Percentiles rank a stretch among this genome's conserved stretches.
Conservation (phyloP, 2,888 invertebrate species). For the Taenaris catops region DNA sequence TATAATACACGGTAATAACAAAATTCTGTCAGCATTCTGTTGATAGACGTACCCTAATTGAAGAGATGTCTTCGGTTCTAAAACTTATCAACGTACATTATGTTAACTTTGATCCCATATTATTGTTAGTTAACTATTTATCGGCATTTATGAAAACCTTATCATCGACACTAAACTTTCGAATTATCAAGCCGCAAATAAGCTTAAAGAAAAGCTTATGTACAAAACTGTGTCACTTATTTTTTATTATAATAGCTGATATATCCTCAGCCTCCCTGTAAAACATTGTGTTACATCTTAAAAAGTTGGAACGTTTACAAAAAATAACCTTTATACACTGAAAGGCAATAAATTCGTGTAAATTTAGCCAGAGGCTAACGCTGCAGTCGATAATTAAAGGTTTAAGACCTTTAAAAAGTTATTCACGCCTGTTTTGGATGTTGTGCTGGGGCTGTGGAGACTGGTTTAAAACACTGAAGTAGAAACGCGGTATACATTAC, state of each 20-base stretch:
- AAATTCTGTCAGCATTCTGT: no score
- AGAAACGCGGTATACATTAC: slow-evolving; percentile 94
- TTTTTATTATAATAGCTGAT: slow-evolving; percentile 1
- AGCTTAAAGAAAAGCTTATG: not conserved
- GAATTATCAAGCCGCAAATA: not conserved
- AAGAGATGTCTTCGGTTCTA: slow-evolving; percentile 16
- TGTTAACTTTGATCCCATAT: slow-evolving; percentile 66
- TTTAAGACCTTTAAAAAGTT: slow-evolving; percentile 6
- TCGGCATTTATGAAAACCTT: slow-evolving; percentile 8
- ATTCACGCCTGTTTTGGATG: slow-evolving; percentile 85
- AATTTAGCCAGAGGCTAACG: slow-evolving; percentile 13
- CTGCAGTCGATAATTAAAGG: slow-evolving; percentile 10
- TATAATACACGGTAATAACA: no score
- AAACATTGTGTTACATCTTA: slow-evolving; percentile 4
- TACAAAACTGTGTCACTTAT: not conserved
- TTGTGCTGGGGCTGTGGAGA: slow-evolving; percentile 80
- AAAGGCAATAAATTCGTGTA: slow-evolving; percentile 13
- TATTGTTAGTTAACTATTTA: slow-evolving; percentile 37
- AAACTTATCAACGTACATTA: slow-evolving; percentile 30
- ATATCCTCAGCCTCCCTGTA: slow-evolving; percentile 5
- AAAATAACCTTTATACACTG: slow-evolving; percentile 12
- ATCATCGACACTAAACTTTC: slow-evolving; percentile 3
- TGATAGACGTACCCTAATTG: slow-evolving; percentile 1
- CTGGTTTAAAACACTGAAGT: slow-evolving; percentile 92
- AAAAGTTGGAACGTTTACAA: slow-evolving; percentile 14